Conservation (phyloP, 2,888 invertebrate genomes). For the Rhopalosiphum nymphaeae region DNA sequence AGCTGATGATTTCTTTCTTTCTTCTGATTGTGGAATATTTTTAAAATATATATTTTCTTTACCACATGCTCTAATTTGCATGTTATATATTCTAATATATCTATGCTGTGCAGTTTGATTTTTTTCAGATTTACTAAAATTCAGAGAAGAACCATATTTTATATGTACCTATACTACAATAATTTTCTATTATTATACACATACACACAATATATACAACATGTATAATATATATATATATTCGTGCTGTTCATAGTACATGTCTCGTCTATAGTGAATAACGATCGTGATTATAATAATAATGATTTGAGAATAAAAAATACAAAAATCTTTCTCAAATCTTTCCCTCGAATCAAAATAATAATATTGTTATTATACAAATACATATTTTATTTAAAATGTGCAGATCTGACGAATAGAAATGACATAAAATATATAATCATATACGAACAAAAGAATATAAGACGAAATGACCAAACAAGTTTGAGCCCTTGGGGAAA, state of each 20-base stretch:
- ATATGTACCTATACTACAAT: not conserved
- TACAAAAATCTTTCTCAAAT: not conserved
- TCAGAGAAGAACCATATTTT: not conserved
- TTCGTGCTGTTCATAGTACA: not conserved
- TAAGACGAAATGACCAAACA: constrained; percentile 38
- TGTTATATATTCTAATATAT: not conserved
- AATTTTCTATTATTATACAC: not conserved
- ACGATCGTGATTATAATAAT: not conserved
- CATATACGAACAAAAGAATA: not conserved
- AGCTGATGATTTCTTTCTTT: not conserved
- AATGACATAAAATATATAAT: not conserved
- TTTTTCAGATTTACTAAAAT: not conserved
- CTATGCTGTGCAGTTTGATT: not conserved
- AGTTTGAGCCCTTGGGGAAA: constrained; percentile 27
- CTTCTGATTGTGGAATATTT: not conserved
- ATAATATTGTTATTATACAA: not conserved
- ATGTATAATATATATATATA: not conserved
- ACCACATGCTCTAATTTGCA: not conserved
- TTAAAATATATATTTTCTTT: not conserved
- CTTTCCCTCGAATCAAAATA: not conserved
- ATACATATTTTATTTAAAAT: not conserved
- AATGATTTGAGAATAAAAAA: not conserved
- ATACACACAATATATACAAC: not conserved
- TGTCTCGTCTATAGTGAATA: not conserved
- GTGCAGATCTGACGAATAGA: not conserved